Evolutionary conservation across 2,888 invertebrate genomes (phyloP), one percentile per base, ranked within the genome.

Genomic region (Cistogaster globosa): DNA sequence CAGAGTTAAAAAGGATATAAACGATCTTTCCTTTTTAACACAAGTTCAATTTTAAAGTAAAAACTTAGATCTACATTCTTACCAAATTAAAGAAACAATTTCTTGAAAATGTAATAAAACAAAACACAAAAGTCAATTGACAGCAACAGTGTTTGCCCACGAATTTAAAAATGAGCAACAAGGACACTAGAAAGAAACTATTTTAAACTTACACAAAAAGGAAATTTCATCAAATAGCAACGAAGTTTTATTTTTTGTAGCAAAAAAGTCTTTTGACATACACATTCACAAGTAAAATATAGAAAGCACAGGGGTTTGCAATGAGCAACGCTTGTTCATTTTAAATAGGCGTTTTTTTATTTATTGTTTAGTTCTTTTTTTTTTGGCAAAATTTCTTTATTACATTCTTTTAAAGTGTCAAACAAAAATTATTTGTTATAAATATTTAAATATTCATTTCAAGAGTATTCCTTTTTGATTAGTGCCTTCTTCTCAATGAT

Each of bases 131-230:
- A 42, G 22, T 11, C 55, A 55, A 45, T 8, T 62, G 42, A 63
- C 75, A 81, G 81, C 81, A 81, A 81, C 81, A 81, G 81, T 81
- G 81, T 72, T 63, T 79, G 48, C 53, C 36, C 67, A 48, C 67
- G 48, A 67, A 48, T 48, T 60, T 51, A 7, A 38, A 58, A 67
- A 48, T 58, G 67, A 76, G 76, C 67, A 76, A 76, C 76, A 76
- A 76, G 76, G 76, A 76, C 67, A 58, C 57, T 20, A 57, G 57
- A 67, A 57, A 60, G 14, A 58, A 65, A 76, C 65, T 57, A 57
- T 57, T 36, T 58, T 67, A 9, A 53, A 36, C 32, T 57, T 45
- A 36, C 76, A 76, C 76, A 67, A 67, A 67, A 67, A 67, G 57
- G 45, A 76, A 57, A 76, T 58, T 76, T 76, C 58, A 36, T 48